Percentiles rank a stretch among this genome's conserved stretches.
Evolutionary conservation across 2,797 vertebrate genomes (phyloP).

Genomic region (Cephalopachus bancanus): DNA sequence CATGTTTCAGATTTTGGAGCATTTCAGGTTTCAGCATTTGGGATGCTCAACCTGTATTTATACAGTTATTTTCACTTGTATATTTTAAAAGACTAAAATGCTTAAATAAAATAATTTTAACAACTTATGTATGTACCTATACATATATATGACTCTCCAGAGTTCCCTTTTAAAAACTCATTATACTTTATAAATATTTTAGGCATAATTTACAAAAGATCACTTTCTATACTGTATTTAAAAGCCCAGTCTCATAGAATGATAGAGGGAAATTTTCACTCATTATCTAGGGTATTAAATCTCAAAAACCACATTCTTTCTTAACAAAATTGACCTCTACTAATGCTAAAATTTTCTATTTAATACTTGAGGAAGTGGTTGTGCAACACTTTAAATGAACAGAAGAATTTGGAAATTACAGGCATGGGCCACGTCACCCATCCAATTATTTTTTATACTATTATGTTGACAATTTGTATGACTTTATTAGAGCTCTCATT

Average conservation of each 20-base stretch:
- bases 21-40: neutral
- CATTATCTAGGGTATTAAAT: slow-evolving; percentile 52
- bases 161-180: slow-evolving; percentile 31
- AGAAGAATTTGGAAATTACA: slow-evolving; percentile 27
- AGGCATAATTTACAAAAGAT: slow-evolving; percentile 27
- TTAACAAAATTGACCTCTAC: slow-evolving; percentile 58
- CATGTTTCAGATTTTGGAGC: neutral
- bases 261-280: slow-evolving; percentile 22
- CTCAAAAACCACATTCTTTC: slow-evolving; percentile 41
- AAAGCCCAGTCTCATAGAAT: neutral
- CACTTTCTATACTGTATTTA: slow-evolving; percentile 7
- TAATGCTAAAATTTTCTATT: slow-evolving; percentile 40
- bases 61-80: neutral
- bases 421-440: too few species aligned
- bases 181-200: slow-evolving; percentile 42
- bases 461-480: neutral
- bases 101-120: slow-evolving; percentile 23
- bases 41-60: neutral
- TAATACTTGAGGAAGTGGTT: slow-evolving; percentile 64
- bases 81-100: neutral
- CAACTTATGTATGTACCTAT: neutral
- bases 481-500: slow-evolving; percentile 1
- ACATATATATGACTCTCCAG: neutral
- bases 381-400: slow-evolving; percentile 59
- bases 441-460: neutral